Conservation (phyloP, 30 jellyfish, hydroid and myxozoan species). For the Aurelia sp. region DNA sequence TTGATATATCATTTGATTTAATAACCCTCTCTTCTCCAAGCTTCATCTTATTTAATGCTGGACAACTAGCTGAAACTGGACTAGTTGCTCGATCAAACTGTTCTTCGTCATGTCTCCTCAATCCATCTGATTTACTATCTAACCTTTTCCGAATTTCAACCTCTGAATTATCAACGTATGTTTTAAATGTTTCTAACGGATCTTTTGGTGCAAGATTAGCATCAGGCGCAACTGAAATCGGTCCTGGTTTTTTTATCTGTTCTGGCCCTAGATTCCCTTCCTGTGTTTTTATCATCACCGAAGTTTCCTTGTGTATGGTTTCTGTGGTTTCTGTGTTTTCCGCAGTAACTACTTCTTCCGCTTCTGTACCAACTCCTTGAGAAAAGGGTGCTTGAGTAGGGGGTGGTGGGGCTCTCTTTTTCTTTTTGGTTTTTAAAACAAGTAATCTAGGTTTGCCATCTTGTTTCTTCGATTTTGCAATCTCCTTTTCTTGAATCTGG, state of each 20-base stretch:
- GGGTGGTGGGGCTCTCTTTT: slow-evolving; percentile 51
- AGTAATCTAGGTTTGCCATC: slow-evolving; percentile 21
- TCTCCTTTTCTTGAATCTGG: slow-evolving; percentile 1
- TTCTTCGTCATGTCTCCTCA: not conserved
- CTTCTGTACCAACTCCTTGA: not conserved
- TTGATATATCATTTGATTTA: not conserved
- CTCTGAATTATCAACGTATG: slow-evolving; percentile 35
- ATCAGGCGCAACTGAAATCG: not conserved
- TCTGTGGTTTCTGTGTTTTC: not conserved
- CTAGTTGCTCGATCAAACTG: slow-evolving; percentile 15
- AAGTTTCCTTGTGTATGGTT: not conserved
- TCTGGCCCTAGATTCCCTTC: not conserved
- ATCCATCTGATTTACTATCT: slow-evolving; percentile 15
- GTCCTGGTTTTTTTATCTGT: not conserved
- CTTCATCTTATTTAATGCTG: slow-evolving; percentile 2
- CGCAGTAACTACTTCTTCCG: not conserved
- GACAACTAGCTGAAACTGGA: slow-evolving; percentile 68
- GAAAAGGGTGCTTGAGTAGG: slow-evolving; percentile 1
- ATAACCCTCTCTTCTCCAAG: not conserved
- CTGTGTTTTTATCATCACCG: not conserved
- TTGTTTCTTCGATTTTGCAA: not conserved
- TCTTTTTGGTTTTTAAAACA: slow-evolving; percentile 72
- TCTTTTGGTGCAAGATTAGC: slow-evolving; percentile 12
- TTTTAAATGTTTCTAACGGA: slow-evolving; percentile 57
- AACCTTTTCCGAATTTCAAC: slow-evolving; percentile 46